Evolutionary conservation across 1,140 invertebrate genomes (phyloP), one percentile per base, ranked within the genome.

Genomic region (Sinonovacula constricta): DNA sequence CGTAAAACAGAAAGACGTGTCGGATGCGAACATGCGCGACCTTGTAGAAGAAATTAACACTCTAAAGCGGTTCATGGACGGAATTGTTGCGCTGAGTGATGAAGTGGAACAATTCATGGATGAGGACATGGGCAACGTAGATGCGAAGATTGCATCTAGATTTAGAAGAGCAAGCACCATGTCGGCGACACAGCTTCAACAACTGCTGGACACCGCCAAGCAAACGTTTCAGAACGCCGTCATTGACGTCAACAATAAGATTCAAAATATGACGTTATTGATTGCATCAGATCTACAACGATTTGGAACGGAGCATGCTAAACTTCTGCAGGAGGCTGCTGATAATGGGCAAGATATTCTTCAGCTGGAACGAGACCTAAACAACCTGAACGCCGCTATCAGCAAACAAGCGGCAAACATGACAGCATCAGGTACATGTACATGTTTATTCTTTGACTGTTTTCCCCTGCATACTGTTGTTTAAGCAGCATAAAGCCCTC

Each of bases 31-130:
- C 18, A 67, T 76, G 12, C 18, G 28, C 12, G 72, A 67, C 39
- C 39, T 59, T 1, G 62, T 57, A n/a, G 63, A 67, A 33, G 72
- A 76, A 59, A 76, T 76, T 67, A 4, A 14, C 3, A 36, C 49
- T 26, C 49, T 76, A n/a, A 67, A 67, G 33, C 30, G 53, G 22
- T 56, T 56, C 28, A 12, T 75, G 4, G 33, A 31, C 14, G 24
- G 3, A 5, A 45, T 45, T 45, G 18, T 45, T 45, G 7, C 7
- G 39, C 7, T 18, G 39, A 10, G 18, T 18, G 39, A 45, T 10
- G 39, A 45, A 18, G 39, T 18, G 18, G 7, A 45, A 14, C 30
- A 33, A 26, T 4, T 2, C 14, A 12, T 24, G 30, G 24, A 51
- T 1, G 33, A 2, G 3, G 14, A 51, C 24, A 49, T 33, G 14